phyloP scores from a whole-genome alignment of 2,888 invertebrate genomes.

The Ceramica pisi region DNA sequence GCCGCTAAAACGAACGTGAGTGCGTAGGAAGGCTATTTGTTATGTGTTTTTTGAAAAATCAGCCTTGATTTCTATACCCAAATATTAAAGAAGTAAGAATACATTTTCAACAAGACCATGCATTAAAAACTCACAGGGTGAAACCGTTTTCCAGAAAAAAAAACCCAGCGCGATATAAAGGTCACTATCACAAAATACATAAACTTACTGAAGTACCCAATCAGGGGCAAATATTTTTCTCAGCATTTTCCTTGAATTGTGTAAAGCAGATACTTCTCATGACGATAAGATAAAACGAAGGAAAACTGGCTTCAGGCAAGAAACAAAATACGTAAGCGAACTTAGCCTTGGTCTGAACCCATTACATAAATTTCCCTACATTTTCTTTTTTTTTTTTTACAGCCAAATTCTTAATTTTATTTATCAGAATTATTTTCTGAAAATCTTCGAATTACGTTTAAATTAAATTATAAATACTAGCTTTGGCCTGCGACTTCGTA shows the following conservation, averaged over 20 bases:
- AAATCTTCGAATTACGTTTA: no score
- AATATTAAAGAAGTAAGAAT: no score
- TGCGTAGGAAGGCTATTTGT: no score
- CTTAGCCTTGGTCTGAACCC: neutral
- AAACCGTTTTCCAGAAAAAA: no score
- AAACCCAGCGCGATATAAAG: neutral
- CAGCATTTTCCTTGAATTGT: conserved; percentile 24
- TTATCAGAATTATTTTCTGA: no score
- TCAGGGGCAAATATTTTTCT: conserved; percentile 9
- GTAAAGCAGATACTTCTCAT: conserved; percentile 13
- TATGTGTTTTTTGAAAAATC: no score
- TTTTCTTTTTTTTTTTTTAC: neutral
- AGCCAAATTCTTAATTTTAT: neutral
- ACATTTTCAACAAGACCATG: no score
- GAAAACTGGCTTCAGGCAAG: neutral
- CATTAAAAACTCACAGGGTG: no score
- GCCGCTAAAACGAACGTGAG: no score
- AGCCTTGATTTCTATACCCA: no score
- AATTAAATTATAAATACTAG: no score
- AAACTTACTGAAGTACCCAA: conserved; percentile 5
- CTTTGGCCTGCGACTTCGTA: no score
- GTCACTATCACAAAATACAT: neutral
- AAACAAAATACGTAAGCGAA: neutral
- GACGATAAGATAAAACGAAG: conserved; percentile 4
- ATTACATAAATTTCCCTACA: neutral